Conservation (phyloP, 2,888 invertebrate genomes). For the Caenorhabditis drosophilae region DNA sequence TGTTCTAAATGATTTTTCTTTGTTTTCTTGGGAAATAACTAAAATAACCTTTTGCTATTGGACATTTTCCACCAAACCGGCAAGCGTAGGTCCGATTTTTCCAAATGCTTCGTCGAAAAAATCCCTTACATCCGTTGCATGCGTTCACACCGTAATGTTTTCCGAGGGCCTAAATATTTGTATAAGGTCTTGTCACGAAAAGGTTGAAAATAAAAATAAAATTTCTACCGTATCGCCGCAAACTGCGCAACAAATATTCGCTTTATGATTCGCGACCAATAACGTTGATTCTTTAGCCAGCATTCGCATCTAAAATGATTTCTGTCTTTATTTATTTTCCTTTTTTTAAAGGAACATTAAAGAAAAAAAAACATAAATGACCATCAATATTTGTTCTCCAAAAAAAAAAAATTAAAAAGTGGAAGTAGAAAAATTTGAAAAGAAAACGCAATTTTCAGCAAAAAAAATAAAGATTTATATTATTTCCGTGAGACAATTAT, state of each 20-base stretch:
- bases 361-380: too few species aligned
- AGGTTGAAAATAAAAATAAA: too few species aligned
- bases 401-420: too few species aligned
- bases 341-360: too few species aligned
- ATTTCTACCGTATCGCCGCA: conserved; percentile 37
- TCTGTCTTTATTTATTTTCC: not conserved
- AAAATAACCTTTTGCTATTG: conserved; percentile 48
- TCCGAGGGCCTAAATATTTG: conserved; percentile 46
- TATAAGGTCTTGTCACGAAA: not conserved
- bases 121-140: conserved; percentile 65
- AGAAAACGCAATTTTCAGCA: too few species aligned
- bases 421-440: too few species aligned
- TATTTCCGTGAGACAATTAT: too few species aligned
- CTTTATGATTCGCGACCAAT: conserved; percentile 33
- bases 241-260: conserved; percentile 34
- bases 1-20: conserved; percentile 53
- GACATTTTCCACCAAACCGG: conserved; percentile 33
- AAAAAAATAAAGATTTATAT: too few species aligned
- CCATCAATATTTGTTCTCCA: too few species aligned
- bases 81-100: conserved; percentile 37
- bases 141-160: conserved; percentile 53
- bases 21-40: conserved; percentile 63
- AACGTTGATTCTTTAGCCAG: conserved; percentile 1
- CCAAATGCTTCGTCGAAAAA: conserved; percentile 55
- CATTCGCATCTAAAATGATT: not conserved